Percentiles rank a stretch among this genome's conserved stretches.
These are phyloP conservation scores for Clivina fossor DNA, from an alignment of 2,888 invertebrate genomes.

Conservation along the genomic window DNA sequence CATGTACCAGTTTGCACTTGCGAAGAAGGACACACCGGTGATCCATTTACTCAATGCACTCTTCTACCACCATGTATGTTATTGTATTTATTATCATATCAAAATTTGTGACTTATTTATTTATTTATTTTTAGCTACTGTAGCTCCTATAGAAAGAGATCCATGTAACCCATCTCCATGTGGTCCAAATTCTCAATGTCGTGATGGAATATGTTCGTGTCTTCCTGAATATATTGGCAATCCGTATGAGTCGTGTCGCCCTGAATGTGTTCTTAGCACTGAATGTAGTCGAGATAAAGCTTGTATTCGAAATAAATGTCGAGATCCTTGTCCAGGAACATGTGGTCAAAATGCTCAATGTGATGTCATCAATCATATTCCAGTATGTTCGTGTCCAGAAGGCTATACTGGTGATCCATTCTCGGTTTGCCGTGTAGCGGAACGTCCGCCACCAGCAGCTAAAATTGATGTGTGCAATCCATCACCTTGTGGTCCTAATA, in stretches of 20 bases:
- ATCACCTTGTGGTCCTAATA: constrained; percentile 59
- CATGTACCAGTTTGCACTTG: constrained; percentile 82
- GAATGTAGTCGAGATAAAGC: constrained; percentile 68
- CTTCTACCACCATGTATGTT: constrained; percentile 56
- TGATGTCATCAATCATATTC: constrained; percentile 71
- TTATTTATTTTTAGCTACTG: constrained; percentile 44
- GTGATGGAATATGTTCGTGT: constrained; percentile 65
- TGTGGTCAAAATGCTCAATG: constrained; percentile 72
- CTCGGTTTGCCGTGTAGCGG: constrained; percentile 47
- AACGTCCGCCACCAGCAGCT: constrained; percentile 41
- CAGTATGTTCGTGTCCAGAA: constrained; percentile 70
- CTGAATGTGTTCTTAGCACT: constrained; percentile 68
- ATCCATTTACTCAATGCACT: constrained; percentile 76
- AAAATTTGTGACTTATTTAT: too few species aligned
- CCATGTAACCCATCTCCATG: constrained; percentile 75
- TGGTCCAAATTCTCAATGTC: constrained; percentile 70
- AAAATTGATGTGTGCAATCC: constrained; percentile 54
- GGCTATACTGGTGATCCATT: constrained; percentile 71
- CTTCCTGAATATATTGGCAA: constrained; percentile 65
- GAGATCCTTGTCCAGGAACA: constrained; percentile 69
- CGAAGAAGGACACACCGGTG: constrained; percentile 73
- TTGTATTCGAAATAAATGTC: constrained; percentile 68
- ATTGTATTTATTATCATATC: too few species aligned
- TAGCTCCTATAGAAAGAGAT: constrained; percentile 54
- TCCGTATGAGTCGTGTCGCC: constrained; percentile 68